phyloP scores from a whole-genome alignment of 2,888 invertebrate species.

The Cheilosia soror region DNA sequence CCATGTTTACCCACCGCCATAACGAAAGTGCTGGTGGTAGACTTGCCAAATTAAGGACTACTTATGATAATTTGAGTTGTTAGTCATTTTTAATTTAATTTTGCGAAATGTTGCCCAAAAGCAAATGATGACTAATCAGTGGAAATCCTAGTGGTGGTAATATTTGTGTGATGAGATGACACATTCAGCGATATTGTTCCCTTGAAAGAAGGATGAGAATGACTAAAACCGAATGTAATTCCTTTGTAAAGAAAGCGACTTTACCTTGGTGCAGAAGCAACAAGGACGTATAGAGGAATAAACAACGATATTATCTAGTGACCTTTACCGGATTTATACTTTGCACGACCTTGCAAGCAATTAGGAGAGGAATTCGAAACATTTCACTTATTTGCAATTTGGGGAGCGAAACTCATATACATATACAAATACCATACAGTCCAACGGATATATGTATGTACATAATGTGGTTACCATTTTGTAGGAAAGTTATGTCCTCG shows the following conservation, averaged over 20 bases:
- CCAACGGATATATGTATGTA: neutral
- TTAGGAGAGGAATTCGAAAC: constrained; percentile 49
- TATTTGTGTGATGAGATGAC: neutral
- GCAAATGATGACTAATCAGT: constrained; percentile 46
- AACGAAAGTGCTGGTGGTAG: no score
- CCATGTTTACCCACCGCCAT: constrained; percentile 13
- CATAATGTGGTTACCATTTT: neutral
- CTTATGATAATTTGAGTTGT: constrained; percentile 1
- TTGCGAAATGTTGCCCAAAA: constrained; percentile 27
- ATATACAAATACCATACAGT: neutral
- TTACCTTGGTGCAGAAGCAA: constrained; percentile 21
- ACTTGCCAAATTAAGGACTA: constrained; percentile 15
- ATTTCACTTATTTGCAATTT: constrained; percentile 40
- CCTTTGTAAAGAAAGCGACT: neutral
- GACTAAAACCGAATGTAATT: constrained; percentile 9
- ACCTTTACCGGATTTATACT: constrained; percentile 54
- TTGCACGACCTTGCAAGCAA: constrained; percentile 54
- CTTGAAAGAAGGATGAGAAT: neutral
- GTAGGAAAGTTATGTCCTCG: constrained; percentile 10
- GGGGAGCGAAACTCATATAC: constrained; percentile 2
- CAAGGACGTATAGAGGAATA: constrained; percentile 21
- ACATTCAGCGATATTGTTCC: constrained; percentile 16
- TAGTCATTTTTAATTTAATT: constrained; percentile 9
- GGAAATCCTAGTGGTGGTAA: no score
- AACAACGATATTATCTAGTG: constrained; percentile 27